Base-by-base conservation (phyloP, 2,797 vertebrate species). In the Champsocephalus gunnari region DNA sequence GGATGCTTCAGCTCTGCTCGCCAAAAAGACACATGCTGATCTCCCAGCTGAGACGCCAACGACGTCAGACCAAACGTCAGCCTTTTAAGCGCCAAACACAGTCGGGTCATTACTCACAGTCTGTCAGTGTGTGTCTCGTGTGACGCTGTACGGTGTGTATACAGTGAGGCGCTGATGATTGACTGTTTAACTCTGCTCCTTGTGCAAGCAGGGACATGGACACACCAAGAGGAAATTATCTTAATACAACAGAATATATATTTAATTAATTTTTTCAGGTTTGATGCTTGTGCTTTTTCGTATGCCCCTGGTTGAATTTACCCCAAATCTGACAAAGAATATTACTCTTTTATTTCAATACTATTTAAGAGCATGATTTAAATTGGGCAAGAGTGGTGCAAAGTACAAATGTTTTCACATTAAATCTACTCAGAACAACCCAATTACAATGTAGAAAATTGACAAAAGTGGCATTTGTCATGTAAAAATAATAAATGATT, bases 71-170 rank as follows among this genome's bases (percentile, higher is more conserved):
- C 80, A 47, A 68, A 70, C 10, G 3, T 51, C 73, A 76, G 72
- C 69, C 64, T 79, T 87, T 75, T 55, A 82, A 63, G 16, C 65
- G 50, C 66, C 48, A 56, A 73, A 73, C 81, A 57, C 58, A 71
- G 60, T 48, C 12, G 50, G 28, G 59, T 54, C 81, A 67, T 82
- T 81, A 84, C 73, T 77, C 77, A 79, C 69, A 75, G 63, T 66
- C 71, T 71, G 77, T 78, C 71, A 69, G 45, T 48, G 79, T 74
- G 55, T 64, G 34, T 74, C 51, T 73, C 75, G 65, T 62, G 67
- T 59, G 75, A 76, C 2, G 41, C 64, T 59, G 73, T 57, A 32
- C 0, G 49, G 45, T 80, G 76, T 80, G 24, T 28, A 59, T 78
- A 71, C 45, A 78, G 73, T 14, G 60, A 81, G 70, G 59, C 50